Base-by-base conservation (phyloP, 1,140 invertebrate genomes). In the Matsumurasca onukii region DNA sequence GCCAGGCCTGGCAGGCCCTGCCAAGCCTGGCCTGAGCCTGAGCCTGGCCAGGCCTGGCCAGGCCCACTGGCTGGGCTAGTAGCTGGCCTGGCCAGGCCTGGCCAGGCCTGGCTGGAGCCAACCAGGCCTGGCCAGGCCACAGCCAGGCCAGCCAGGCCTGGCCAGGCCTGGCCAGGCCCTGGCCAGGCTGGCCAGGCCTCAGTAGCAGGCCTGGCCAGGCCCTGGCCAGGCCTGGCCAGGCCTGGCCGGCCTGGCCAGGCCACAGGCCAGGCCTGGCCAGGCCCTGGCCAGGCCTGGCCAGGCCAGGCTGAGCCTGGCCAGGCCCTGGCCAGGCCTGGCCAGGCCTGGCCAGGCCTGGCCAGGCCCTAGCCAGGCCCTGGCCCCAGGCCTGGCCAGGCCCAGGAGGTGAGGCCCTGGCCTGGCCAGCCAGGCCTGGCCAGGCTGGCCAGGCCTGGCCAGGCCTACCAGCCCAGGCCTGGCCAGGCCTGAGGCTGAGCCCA, bases 381-480 rank as follows among this genome's bases (percentile, higher is more conserved):
- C 17, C 51, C 64, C 64, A 12, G n/a, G n/a, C 39, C 39, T 12
- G 39, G n/a, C 39, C 39, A 12, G n/a, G n/a, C 39, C 39, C 9
- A n/a, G n/a, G 9, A 9, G n/a, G 39, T 12, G 9, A 9, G 9
- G n/a, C 9, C 39, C 39, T 12, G 39, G n/a, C 39, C 39, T 55
- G 34, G 51, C 64, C 64, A 27, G 51, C 64, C 64, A 66, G 34
- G 51, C 64, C 64, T 22, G 22, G 51, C 64, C 64, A 66, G 34
- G 51, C 64, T 39, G 22, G 24, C 64, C 64, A 55, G 34, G 51
- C 64, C 64, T 45, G 24, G 51, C 64, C 64, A 66, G 34, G 51
- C 64, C 64, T 45, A 66, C 64, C 64, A 55, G 24, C 51, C 64
- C 64, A 66, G 34, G 51, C 64, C 64, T 45, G 24, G 51, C 64